Percentiles rank a stretch among this genome's conserved stretches.
These are phyloP conservation scores for Morone saxatilis DNA, from an alignment of 2,113 vertebrate genomes.

Conservation along the genomic window DNA sequence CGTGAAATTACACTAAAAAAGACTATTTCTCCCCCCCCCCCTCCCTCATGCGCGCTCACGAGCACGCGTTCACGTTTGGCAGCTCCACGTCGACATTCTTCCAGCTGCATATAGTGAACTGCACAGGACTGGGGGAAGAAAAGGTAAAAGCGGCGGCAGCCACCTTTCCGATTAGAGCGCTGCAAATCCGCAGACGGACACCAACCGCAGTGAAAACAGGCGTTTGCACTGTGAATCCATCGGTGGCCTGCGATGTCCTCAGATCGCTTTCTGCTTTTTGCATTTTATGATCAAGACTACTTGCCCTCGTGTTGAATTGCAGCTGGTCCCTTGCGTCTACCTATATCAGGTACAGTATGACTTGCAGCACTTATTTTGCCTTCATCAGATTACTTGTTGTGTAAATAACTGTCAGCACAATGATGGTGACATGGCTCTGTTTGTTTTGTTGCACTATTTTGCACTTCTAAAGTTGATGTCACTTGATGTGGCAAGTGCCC, in stretches of 20 bases:
- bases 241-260: constrained; percentile 54
- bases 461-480: constrained; percentile 60
- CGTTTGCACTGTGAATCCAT: constrained; percentile 46
- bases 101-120: constrained; percentile 86
- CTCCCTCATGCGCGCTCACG: constrained; percentile 82
- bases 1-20: constrained; percentile 81
- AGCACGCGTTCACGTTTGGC: constrained; percentile 88
- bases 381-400: background rate
- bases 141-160: constrained; percentile 77
- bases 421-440: background rate
- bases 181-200: constrained; percentile 73
- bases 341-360: constrained; percentile 84
- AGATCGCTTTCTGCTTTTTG: constrained; percentile 63
- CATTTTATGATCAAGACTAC: constrained; percentile 71
- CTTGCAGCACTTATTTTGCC: constrained; percentile 48
- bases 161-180: constrained; percentile 72
- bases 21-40: constrained; percentile 38
- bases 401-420: background rate
- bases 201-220: constrained; percentile 54
- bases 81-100: constrained; percentile 92
- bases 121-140: constrained; percentile 78
- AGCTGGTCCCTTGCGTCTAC: constrained; percentile 77
- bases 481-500: constrained; percentile 57
- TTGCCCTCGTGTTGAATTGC: constrained; percentile 82
- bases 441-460: constrained; percentile 39